Evolutionary conservation across 2,113 vertebrate genomes (phyloP).

Genomic region (Gambusia holbrooki): DNA sequence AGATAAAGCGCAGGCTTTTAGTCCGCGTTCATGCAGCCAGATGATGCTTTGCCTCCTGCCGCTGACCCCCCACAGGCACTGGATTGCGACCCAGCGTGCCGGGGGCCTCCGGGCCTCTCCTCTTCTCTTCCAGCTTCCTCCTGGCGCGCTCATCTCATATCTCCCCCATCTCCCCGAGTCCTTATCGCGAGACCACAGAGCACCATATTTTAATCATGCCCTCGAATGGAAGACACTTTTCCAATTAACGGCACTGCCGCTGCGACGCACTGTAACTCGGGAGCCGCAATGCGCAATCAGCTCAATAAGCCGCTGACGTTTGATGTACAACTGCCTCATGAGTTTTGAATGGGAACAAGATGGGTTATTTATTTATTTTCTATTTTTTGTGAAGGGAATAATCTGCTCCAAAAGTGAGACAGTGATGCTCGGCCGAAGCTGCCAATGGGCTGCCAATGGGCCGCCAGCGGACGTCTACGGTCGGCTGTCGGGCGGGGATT

Average conservation of each 20-base stretch:
- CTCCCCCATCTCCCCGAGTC: constrained; percentile 68
- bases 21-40: constrained; percentile 32
- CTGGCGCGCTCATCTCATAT: constrained; percentile 47
- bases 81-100: constrained; percentile 65
- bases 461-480: constrained; percentile 49
- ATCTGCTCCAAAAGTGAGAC: constrained; percentile 48
- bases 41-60: constrained; percentile 31
- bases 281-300: constrained; percentile 60
- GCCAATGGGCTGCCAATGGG: constrained; percentile 71
- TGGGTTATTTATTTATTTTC: not conserved
- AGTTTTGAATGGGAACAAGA: constrained; percentile 67
- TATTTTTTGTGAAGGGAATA: constrained; percentile 56
- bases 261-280: constrained; percentile 54
- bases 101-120: constrained; percentile 48
- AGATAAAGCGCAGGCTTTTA: constrained; percentile 21
- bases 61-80: constrained; percentile 50
- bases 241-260: constrained; percentile 75
- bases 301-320: constrained; percentile 47
- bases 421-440: constrained; percentile 62
- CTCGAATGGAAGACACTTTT: constrained; percentile 76
- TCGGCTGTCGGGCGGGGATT: constrained; percentile 38
- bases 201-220: constrained; percentile 78
- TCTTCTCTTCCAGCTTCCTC: constrained; percentile 43
- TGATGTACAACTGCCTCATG: constrained; percentile 65
- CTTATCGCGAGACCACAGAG: constrained; percentile 73